Evolutionary conservation across 2,888 invertebrate genomes (phyloP).

Genomic region (Himalopsyche japonica): DNA sequence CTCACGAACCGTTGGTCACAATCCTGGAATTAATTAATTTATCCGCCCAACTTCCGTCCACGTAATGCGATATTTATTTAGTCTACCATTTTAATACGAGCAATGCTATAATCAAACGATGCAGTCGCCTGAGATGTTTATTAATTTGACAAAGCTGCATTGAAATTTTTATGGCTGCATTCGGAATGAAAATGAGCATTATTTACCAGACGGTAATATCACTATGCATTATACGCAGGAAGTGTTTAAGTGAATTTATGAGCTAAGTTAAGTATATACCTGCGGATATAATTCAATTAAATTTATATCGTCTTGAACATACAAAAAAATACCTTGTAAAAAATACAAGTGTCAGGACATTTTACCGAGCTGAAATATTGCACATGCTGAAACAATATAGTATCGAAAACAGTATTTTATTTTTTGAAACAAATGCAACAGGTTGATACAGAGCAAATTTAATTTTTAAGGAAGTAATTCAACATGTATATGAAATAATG

Average conservation of each 20-base stretch:
- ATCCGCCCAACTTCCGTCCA: conserved; percentile 1
- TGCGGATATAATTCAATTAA: too few relatives aligned
- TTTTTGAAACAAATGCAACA: too few relatives aligned
- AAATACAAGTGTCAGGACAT: too few relatives aligned
- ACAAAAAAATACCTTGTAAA: too few relatives aligned
- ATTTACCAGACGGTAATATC: not conserved
- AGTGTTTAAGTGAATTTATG: not conserved
- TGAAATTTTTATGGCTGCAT: not conserved
- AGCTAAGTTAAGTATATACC: too few relatives aligned
- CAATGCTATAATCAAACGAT: conserved; percentile 2
- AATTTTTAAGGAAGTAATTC: too few relatives aligned
- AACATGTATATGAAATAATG: too few relatives aligned
- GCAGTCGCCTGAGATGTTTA: not conserved
- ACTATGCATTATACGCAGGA: not conserved
- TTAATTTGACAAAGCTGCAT: not conserved
- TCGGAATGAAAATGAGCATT: not conserved
- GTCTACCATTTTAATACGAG: not conserved
- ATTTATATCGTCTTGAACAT: too few relatives aligned
- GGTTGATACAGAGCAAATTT: too few relatives aligned
- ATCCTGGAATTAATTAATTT: not conserved
- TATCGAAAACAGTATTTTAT: too few relatives aligned
- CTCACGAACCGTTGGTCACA: not conserved
- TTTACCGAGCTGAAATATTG: too few relatives aligned
- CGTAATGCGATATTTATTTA: conserved; percentile 14
- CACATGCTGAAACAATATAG: too few relatives aligned